Base-by-base conservation (phyloP, 2,888 invertebrate genomes). In the Agonopterix heracliana region DNA sequence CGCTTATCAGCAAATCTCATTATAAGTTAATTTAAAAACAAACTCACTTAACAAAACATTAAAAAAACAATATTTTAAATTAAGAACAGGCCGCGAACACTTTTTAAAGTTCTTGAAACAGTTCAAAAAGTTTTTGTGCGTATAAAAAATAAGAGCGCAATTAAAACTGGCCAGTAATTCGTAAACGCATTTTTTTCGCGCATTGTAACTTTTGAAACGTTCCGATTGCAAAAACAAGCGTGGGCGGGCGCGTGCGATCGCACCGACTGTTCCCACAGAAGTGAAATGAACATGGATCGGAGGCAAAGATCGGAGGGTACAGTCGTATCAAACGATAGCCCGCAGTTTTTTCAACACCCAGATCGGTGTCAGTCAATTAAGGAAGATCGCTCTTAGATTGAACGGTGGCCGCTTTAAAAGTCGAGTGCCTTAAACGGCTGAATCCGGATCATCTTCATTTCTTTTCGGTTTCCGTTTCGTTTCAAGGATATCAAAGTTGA, bases 251-350 rank as follows among this genome's bases (percentile, higher is more conserved):
- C 81, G 75, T 65, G 66, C 75, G 71, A 55, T 67, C 78, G 44
- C 63, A 51, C 50, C 67, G 66, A 61, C 70, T 63, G 63, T 70
- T 66, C 63, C 62, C 68, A 66, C 71, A 69, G 74, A 76, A 83
- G 71, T 83, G 83, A 74, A 71, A 66, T 62, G 63, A 56, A 57
- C 66, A 65, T 65, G 38, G 38, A 10, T n/a, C 9, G 11, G 38
- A 11, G 11, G 67, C 26, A 26, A 26, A 26, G 26, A 26, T 26
- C 26, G 26, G 26, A 26, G 26, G 26, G 26, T 7, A 5, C 26
- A 26, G 26, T 26, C 26, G 55, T 59, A 64, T 62, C 64, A 68
- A 62, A 59, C 61, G 66, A 26, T 26, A 26, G 26, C 55, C 66
- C 64, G 61, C 56, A 45, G 44, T 49, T 52, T 52, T 47, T 50